Base-by-base conservation (phyloP, 2,113 vertebrate species). In the Thalassarche chlororhynchos region DNA sequence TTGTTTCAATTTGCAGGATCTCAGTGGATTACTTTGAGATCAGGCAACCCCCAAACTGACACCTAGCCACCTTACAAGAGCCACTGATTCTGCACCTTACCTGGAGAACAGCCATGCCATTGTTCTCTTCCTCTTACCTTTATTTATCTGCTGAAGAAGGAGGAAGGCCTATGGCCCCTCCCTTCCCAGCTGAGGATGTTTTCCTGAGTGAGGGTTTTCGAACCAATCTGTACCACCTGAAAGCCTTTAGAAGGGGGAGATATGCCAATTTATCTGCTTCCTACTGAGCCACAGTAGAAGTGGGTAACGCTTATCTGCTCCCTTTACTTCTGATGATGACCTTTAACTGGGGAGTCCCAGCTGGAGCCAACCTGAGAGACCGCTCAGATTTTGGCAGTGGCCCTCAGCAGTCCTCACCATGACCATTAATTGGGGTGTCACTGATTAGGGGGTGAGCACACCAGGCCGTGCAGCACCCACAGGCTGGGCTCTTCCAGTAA, bases 21-120 rank as follows among this genome's bases (percentile, higher is more conserved):
- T 72, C 28, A 82, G 17, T 1, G 1, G 5, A 55, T 24, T 55
- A 11, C 6, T 55, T 3, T 5, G 2, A 2, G 14, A 34, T 20
- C 24, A 49, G 9, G 1, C 8, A 91, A 20, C 6, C 17, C 14
- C 36, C 24, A 28, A 40, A 26, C 5, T 3, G 0, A 36, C 18
- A 29, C 20, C 31, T 5, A 74, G 4, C 9, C 9, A 47, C 8
- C 31, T 46, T 36, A 58, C 36, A 36, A 49, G 2, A 0, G 1
- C 26, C 51, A 1, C 26, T 15, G 5, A 8, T 11, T 44, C 16
- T 12, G 0, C 2, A 64, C 3, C 17, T 83, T 57, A 91, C 90
- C 92, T 76, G 4, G 3, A 91, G 14, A 93, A 4, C 18, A 62
- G 1, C 40, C 20, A 58, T 0, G 0, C 4, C 1, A 0, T 1